A percentile compares a stretch with the other conserved stretches of the same genome.
These are phyloP conservation scores for Lottia gigantea DNA, from an alignment of 2,888 invertebrate genomes.

Conservation along the genomic window DNA sequence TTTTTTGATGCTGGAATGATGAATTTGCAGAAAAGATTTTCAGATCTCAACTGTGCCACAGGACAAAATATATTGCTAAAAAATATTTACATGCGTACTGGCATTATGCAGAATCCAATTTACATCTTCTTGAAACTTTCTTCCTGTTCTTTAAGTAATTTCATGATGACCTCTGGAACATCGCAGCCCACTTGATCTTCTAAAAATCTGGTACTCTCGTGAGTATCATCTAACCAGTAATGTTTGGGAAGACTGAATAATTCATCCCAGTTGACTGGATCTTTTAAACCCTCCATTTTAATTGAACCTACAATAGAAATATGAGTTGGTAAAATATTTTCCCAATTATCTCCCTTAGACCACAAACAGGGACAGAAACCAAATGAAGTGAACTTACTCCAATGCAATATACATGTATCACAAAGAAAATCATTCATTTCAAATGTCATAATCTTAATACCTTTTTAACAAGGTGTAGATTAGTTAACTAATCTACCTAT, in stretches of 20 bases:
- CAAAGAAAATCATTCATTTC: no score
- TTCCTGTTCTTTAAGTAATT: conserved; percentile 77
- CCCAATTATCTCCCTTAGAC: not conserved
- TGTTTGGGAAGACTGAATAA: conserved; percentile 90
- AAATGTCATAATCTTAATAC: no score
- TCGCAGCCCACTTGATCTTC: conserved; percentile 91
- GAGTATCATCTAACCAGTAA: conserved; percentile 88
- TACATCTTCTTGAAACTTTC: conserved; percentile 44
- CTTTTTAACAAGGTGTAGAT: no score
- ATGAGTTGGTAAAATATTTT: not conserved
- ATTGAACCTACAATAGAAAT: conserved; percentile 69
- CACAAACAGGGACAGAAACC: not conserved
- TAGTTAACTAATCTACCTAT: no score
- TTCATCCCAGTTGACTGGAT: conserved; percentile 79
- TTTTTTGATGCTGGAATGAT: no score
- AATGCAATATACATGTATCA: no score
- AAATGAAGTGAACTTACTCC: no score
- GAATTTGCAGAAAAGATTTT: no score
- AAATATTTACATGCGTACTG: no score
- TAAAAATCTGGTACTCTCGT: conserved; percentile 87
- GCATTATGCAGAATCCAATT: no score
- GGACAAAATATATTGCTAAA: no score
- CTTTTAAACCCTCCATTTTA: conserved; percentile 78
- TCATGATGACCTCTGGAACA: conserved; percentile 80
- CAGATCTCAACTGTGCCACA: no score